A percentile compares a stretch with the other conserved stretches of the same genome.
These are phyloP conservation scores for Pycnonotus jocosus DNA, from an alignment of 2,113 vertebrate genomes.

Conservation along the genomic window DNA sequence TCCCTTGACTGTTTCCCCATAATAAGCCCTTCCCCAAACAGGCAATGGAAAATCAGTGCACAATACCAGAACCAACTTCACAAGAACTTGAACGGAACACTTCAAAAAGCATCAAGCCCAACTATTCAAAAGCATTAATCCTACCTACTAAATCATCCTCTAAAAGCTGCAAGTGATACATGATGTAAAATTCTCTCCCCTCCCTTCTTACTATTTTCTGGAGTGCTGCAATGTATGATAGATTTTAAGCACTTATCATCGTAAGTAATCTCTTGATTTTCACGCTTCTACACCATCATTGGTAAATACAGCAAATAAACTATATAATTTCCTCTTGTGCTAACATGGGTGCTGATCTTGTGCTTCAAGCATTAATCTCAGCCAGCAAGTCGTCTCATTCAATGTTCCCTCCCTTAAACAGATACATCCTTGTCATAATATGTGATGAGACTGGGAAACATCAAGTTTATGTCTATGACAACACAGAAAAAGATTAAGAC, in stretches of 20 bases:
- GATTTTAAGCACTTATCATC: not conserved
- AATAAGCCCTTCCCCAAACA: not conserved
- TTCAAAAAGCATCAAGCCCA: not conserved
- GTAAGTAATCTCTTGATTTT: not conserved
- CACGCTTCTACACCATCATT: not conserved
- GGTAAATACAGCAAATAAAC: not conserved
- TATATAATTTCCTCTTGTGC: not conserved
- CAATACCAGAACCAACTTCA: not conserved
- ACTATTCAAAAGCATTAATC: not conserved
- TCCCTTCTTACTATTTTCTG: not conserved
- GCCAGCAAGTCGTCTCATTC: not conserved
- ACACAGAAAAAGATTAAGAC: not conserved
- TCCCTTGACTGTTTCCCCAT: not conserved
- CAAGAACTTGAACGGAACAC: not conserved
- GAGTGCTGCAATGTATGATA: not conserved
- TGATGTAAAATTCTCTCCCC: not conserved
- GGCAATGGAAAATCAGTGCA: not conserved
- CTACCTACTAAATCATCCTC: not conserved
- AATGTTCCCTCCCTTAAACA: not conserved
- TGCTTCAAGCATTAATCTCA: not conserved
- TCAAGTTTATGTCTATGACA: not conserved
- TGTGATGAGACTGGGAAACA: not conserved
- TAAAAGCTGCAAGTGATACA: not conserved
- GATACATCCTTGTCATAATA: not conserved
- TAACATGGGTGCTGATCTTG: not conserved